Conservation (phyloP, 2,113 vertebrate genomes). For the Poeciliopsis occidentalis region DNA sequence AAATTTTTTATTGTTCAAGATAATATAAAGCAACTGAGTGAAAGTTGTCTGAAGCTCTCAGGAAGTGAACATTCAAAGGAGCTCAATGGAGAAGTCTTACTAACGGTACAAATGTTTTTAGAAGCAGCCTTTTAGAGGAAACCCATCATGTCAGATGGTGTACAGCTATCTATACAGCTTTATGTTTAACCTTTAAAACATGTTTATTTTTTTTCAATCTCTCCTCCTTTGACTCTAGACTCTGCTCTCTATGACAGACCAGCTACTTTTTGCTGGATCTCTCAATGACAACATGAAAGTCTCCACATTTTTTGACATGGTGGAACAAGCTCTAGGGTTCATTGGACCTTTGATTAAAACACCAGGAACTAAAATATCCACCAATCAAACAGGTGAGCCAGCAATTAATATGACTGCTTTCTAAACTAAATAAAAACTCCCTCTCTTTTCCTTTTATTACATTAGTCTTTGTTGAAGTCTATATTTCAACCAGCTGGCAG, state of each 20-base stretch:
- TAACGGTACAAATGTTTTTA: conserved; percentile 54
- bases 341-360: too few species aligned
- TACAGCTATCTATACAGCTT: conserved; percentile 16
- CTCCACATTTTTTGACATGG: conserved; percentile 57
- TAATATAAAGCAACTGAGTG: conserved; percentile 10
- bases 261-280: conserved; percentile 36
- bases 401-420: background rate
- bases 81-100: conserved; percentile 15
- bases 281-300: conserved; percentile 49
- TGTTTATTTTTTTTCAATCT: conserved; percentile 5
- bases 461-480: too few species aligned
- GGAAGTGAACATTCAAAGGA: too few species aligned
- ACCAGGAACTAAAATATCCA: too few species aligned
- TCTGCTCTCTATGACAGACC: conserved; percentile 58
- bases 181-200: conserved; percentile 5
- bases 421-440: background rate
- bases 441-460: background rate
- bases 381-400: conserved; percentile 53
- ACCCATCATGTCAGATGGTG: conserved; percentile 5
- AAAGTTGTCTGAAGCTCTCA: too few species aligned
- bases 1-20: background rate
- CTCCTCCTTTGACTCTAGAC: conserved; percentile 45
- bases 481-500: too few species aligned
- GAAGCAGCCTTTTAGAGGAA: background rate
- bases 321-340: conserved; percentile 62